Base-by-base conservation (phyloP, 2,797 vertebrate species). In the Macroramphosus scolopax region DNA sequence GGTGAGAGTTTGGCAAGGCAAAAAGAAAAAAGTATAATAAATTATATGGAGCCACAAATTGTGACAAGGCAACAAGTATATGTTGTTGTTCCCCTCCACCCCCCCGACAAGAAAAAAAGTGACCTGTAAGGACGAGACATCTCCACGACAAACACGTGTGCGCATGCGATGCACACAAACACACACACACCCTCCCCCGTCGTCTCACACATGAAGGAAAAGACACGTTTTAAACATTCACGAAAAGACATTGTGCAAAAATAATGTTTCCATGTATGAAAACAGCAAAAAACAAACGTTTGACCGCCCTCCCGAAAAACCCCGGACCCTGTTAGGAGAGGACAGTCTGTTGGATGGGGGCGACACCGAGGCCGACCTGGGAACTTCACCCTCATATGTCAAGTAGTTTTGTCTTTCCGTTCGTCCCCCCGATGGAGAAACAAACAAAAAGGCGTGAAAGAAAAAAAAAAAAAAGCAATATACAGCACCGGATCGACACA, bases 21-120 rank as follows among this genome's bases (percentile, higher is more conserved):
- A 87, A 86, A 83, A 84, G 13, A 46, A 77, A 67, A 63, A 67
- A 63, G 51, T 36, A 79, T 61, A 83, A 88, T 88, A 87, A 89
- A 85, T 87, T 79, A 84, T 77, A 84, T 72, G 70, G 41, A 79
- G 85, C 81, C 88, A 87, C 88, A 68, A 67, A 81, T 26, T 71
- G 85, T 87, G 88, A 89, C 88, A 90, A 91, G 87, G 88, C 89
- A 89, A 89, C 83, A 68, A 82, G 63, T 73, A 82, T 69, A 63
- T 59, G 35, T 13, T 0, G n/a, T n/a, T n/a, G n/a, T n/a, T n/a
- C n/a, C n/a, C n/a, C n/a, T n/a, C 12, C 6, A 2, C 48, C 30
- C 13, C 13, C 34, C 18, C 6, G 35, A 74, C 50, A 63, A 69
- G 65, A 78, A 73, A 80, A 65, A n/a, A n/a, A n/a, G 72, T 81